phyloP scores from a whole-genome alignment of 2,888 invertebrate genomes.

The Tipula unca region DNA sequence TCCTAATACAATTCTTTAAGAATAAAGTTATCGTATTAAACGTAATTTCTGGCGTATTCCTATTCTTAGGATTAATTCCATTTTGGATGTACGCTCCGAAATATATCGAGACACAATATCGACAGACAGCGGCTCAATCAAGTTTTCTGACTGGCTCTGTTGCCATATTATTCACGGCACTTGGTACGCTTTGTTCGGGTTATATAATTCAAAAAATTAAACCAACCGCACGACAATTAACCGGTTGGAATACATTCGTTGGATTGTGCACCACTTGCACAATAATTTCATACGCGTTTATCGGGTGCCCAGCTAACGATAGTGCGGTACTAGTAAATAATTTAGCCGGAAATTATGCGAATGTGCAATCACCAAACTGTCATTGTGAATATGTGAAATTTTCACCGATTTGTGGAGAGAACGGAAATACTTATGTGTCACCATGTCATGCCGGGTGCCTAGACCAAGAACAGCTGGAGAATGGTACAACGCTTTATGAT shows the following conservation, averaged over 20 bases:
- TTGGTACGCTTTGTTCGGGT: neutral
- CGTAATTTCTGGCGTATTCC: neutral
- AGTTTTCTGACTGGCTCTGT: constrained; percentile 53
- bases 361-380: constrained; percentile 39
- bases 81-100: constrained; percentile 64
- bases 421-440: constrained; percentile 31
- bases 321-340: constrained; percentile 29
- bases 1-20: neutral
- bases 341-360: neutral
- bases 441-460: constrained; percentile 59
- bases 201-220: neutral
- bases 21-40: neutral
- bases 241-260: constrained; percentile 39
- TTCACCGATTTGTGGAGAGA: constrained; percentile 54
- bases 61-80: constrained; percentile 48
- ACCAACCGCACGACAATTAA: neutral
- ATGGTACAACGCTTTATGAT: constrained; percentile 38
- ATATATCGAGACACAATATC: constrained; percentile 63
- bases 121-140: constrained; percentile 49
- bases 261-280: constrained; percentile 48
- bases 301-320: constrained; percentile 45
- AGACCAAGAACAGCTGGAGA: constrained; percentile 30
- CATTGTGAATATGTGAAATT: constrained; percentile 55
- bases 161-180: neutral
- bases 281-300: constrained; percentile 49